Percentiles rank a stretch among this genome's conserved stretches.
phyloP scores from a whole-genome alignment of 2,113 vertebrate genomes.

The Corapipo altera region DNA sequence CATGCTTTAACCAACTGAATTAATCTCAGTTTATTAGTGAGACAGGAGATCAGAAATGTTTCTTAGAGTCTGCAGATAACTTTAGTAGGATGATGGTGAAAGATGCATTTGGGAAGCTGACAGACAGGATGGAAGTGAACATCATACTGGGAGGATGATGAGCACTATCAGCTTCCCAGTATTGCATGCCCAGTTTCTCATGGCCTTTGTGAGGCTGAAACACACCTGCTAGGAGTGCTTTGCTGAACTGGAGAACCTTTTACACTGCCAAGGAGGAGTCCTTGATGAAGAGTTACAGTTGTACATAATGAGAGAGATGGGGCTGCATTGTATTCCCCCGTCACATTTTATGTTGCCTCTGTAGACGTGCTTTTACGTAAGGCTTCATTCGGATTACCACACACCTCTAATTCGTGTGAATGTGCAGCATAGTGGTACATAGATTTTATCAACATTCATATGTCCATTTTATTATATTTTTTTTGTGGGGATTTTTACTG shows the following conservation, averaged over 20 bases:
- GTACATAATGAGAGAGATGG: not conserved
- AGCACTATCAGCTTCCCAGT: not conserved
- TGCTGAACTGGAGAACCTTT: not conserved
- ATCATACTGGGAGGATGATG: not conserved
- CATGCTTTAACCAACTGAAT: not conserved
- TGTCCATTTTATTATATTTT: slow-evolving; percentile 54
- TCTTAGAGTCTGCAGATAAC: not conserved
- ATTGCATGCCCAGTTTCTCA: not conserved
- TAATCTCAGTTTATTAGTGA: not conserved
- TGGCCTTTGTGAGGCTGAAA: not conserved
- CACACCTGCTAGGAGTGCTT: not conserved
- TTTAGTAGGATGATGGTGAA: not conserved
- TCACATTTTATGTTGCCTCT: not conserved
- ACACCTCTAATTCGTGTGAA: not conserved
- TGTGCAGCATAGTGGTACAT: not conserved
- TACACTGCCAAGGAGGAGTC: not conserved
- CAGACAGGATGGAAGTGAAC: not conserved
- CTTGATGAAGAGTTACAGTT: not conserved
- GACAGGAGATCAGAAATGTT: not conserved
- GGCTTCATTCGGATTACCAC: not conserved
- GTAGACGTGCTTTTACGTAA: not conserved
- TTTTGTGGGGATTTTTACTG: slow-evolving; percentile 58
- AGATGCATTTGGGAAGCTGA: not conserved
- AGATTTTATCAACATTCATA: slow-evolving; percentile 44
- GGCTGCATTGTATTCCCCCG: not conserved